These are phyloP conservation scores for Perodicticus potto DNA, from an alignment of 2,797 vertebrate species.

Conservation along the genomic window DNA sequence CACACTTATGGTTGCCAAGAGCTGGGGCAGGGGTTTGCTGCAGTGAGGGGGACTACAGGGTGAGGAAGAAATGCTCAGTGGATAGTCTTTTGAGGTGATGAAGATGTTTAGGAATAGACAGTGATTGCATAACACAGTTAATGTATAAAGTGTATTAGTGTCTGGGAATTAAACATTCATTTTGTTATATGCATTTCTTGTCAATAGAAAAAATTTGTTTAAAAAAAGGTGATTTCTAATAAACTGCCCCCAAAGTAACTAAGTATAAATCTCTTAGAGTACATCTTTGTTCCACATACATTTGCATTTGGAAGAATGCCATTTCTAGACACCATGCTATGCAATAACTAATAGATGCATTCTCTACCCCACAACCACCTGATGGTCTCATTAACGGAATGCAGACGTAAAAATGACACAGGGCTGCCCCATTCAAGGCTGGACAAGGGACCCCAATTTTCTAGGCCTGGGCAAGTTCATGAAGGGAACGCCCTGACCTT, in stretches of 20 bases:
- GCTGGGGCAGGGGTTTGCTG: not conserved
- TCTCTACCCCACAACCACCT: not conserved
- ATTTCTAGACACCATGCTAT: not conserved
- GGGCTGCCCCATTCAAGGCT: no score
- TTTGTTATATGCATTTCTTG: not conserved
- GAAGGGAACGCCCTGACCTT: no score
- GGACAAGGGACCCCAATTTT: no score
- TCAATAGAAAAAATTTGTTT: not conserved
- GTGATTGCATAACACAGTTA: not conserved
- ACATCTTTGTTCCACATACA: not conserved
- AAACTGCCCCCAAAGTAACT: not conserved
- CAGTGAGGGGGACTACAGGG: no score
- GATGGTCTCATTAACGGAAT: not conserved
- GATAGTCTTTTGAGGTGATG: not conserved
- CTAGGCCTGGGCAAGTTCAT: no score
- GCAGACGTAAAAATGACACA: not conserved
- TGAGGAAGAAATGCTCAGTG: not conserved
- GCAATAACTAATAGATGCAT: not conserved
- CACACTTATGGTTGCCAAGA: not conserved
- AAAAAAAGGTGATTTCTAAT: not conserved
- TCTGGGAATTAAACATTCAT: not conserved
- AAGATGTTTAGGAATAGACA: conserved; percentile 24
- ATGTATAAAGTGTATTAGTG: not conserved
- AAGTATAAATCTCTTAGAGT: not conserved
- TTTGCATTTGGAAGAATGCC: not conserved